These are phyloP conservation scores for Drepana arcuata DNA, from an alignment of 1,140 invertebrate genomes.

Conservation along the genomic window DNA sequence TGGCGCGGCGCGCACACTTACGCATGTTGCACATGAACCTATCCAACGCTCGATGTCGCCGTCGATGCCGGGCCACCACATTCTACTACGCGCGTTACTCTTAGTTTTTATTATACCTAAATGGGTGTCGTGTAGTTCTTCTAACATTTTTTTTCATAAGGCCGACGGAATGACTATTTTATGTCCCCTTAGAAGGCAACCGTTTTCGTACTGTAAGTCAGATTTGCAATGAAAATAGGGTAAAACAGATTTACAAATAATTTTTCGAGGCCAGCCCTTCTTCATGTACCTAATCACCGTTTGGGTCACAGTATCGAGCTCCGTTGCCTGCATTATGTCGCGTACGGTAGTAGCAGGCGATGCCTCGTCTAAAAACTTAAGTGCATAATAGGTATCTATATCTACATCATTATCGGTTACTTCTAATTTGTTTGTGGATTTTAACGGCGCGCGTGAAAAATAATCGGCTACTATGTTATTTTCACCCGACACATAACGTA, in stretches of 20 bases:
- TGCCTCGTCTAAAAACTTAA: no score
- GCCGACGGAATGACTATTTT: constrained; percentile 5
- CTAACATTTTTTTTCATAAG: constrained; percentile 5
- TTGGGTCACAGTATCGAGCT: background rate
- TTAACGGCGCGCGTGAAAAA: no score
- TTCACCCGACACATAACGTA: no score
- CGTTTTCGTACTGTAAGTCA: constrained; percentile 7
- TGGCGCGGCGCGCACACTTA: background rate
- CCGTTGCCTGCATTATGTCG: background rate
- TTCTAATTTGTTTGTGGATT: no score
- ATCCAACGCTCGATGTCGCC: no score
- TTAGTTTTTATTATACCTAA: constrained; percentile 15
- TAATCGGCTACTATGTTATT: no score
- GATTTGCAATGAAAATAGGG: constrained; percentile 12
- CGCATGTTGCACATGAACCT: constrained; percentile 4
- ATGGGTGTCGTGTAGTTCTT: constrained; percentile 10
- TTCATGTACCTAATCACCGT: background rate
- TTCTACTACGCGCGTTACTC: constrained; percentile 7
- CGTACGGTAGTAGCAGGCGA: background rate
- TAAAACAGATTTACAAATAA: constrained; percentile 1
- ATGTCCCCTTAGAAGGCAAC: constrained; percentile 10
- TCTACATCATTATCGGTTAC: no score
- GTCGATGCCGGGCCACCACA: no score
- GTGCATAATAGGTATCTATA: no score
- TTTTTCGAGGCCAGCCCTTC: constrained; percentile 4